Conservation (phyloP, 2,797 vertebrate species). For the Ictinia mississippiensis region DNA sequence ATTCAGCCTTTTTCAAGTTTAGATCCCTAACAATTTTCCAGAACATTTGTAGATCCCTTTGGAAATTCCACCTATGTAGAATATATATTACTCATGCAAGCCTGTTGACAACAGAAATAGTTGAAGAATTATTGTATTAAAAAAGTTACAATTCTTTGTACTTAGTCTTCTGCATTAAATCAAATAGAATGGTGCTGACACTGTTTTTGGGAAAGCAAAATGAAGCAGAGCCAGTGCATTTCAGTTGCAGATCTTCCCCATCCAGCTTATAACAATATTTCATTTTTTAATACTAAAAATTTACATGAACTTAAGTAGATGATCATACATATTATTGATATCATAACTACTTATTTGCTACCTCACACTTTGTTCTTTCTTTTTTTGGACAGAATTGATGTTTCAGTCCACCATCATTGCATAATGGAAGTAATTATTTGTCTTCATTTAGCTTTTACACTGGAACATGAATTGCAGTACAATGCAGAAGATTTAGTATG, state of each 20-base stretch:
- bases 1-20: neutral
- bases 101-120: neutral
- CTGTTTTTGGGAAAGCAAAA: neutral
- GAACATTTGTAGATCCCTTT: neutral
- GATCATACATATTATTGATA: neutral
- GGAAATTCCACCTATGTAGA: neutral
- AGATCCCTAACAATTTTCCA: neutral
- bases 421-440: neutral
- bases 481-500: neutral
- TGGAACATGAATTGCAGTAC: neutral
- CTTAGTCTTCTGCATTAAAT: neutral
- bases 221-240: neutral
- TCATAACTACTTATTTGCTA: neutral
- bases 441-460: neutral
- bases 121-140: neutral
- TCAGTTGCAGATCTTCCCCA: neutral
- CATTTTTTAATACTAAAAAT: neutral
- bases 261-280: neutral
- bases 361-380: neutral
- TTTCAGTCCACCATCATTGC: neutral
- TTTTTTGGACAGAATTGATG: neutral
- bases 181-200: neutral
- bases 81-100: neutral
- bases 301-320: neutral
- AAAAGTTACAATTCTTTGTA: neutral